A percentile compares a stretch with the other conserved stretches of the same genome.
phyloP scores from a whole-genome alignment of 2,888 invertebrate genomes.

The Drosophila pseudotalamancana region DNA sequence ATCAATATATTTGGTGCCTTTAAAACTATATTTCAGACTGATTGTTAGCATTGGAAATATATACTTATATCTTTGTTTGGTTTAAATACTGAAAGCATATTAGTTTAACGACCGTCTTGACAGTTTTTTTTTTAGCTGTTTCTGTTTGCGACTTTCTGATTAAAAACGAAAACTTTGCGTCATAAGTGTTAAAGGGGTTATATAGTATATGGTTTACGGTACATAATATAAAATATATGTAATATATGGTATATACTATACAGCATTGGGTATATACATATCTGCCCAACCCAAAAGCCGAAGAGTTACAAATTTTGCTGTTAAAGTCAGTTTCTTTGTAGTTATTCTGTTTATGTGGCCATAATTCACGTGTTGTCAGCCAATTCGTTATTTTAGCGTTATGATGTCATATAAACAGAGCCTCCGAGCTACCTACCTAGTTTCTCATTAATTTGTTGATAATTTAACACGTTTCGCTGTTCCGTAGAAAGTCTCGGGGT shows the following conservation, averaged over 20 bases:
- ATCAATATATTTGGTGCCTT: no score
- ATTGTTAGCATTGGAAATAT: neutral
- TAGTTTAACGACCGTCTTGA: conserved; percentile 38
- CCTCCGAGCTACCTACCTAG: conserved; percentile 19
- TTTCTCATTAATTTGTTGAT: conserved; percentile 25
- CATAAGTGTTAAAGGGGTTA: conserved; percentile 4
- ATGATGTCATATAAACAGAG: conserved; percentile 67
- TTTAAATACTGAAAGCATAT: no score
- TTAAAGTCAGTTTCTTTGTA: conserved; percentile 25
- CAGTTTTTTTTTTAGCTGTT: conserved; percentile 6
- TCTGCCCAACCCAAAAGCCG: conserved; percentile 43
- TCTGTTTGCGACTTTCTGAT: conserved; percentile 46
- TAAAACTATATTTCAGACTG: neutral
- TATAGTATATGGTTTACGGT: neutral
- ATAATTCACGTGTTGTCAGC: conserved; percentile 74
- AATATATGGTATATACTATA: neutral
- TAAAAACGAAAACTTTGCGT: conserved; percentile 70
- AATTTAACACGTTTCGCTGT: conserved; percentile 38
- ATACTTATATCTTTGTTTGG: no score
- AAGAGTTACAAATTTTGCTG: conserved; percentile 31
- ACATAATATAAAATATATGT: neutral
- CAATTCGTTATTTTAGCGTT: conserved; percentile 52
- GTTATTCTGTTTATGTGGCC: conserved; percentile 32
- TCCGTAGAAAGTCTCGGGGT: conserved; percentile 16
- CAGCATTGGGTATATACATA: no score